These are phyloP conservation scores for Ophion costatus DNA, from an alignment of 2,888 invertebrate genomes.

Conservation along the genomic window DNA sequence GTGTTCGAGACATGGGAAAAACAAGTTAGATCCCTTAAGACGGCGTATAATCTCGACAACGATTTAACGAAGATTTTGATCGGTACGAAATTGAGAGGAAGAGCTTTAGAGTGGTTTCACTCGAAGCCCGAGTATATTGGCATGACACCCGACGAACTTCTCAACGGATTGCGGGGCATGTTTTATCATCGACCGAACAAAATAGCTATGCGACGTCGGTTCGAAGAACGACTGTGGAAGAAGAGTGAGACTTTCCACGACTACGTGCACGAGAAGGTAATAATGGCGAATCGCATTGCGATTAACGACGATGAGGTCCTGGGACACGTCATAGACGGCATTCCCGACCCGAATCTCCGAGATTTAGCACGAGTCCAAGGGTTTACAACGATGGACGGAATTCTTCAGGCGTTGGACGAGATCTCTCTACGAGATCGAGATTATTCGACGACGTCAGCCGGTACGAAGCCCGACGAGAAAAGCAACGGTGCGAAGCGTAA, in stretches of 20 bases:
- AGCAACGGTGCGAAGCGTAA: background rate
- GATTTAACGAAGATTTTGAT: background rate
- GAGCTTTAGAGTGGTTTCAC: background rate
- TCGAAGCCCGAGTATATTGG: background rate
- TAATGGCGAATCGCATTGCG: no score
- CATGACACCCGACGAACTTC: slow-evolving; percentile 1
- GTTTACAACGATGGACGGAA: background rate
- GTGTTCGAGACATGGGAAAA: slow-evolving; percentile 5
- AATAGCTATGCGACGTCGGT: background rate
- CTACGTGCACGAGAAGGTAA: no score
- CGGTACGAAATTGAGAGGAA: background rate
- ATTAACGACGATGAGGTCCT: no score
- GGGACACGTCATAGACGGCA: no score
- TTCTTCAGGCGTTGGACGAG: background rate
- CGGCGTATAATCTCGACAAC: background rate
- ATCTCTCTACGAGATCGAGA: background rate
- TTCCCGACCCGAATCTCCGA: background rate
- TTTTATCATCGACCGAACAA: slow-evolving; percentile 8
- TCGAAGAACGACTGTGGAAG: no score
- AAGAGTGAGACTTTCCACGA: no score
- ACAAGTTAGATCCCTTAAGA: background rate
- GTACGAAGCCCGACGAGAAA: background rate
- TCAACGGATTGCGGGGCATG: background rate
- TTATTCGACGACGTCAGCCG: background rate
- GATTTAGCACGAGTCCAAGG: slow-evolving; percentile 7